Base-by-base conservation (phyloP, 1,140 invertebrate species). In the Drosophila tani region DNA sequence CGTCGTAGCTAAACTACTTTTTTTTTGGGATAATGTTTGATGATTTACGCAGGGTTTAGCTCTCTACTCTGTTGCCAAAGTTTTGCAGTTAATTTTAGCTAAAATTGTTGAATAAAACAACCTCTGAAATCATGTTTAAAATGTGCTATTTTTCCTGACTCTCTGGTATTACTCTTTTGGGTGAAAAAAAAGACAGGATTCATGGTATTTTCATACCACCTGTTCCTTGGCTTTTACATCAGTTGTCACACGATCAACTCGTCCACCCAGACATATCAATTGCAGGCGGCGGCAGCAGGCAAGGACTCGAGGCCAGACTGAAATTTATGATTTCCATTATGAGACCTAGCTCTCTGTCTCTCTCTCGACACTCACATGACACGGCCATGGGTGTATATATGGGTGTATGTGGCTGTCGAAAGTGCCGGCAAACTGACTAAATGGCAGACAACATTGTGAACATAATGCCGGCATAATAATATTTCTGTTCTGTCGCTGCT, bases 401-500 rank as follows among this genome's bases (percentile, higher is more conserved):
- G 46, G 45, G 41, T 14, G 19, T 32, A 3, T 32, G 29, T 32
- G 29, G 35, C 43, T 59, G 64, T 38, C 51, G 49, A 60, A 45
- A 53, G 19, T 51, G 58, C 21, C 35, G 35, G 35, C 35, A 21
- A 38, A 38, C 51, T 84, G 85, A 88, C 84, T 90, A 90, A 88
- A 88, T 81, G 85, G 78, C 84, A 79, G 81, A 90, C 84, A 79
- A 88, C 84, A 87, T 87, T 87, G 84, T 87, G 85, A 84, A 75
- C 84, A 90, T 88, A 90, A 90, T 88, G 85, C 81, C 81, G 85
- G 80, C 84, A 88, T 88, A 88, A 88, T 88, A 90, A 90, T 84
- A 90, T 88, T 88, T 90, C 86, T 84, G 80, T 87, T 81, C 86
- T 88, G 84, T 87, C 75, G 77, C 75, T 71, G 81, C 58, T 62